A percentile compares a stretch with the other conserved stretches of the same genome.
These are phyloP conservation scores for Triplophysa yarkandensis DNA, from an alignment of 2,797 vertebrate species.

Conservation along the genomic window DNA sequence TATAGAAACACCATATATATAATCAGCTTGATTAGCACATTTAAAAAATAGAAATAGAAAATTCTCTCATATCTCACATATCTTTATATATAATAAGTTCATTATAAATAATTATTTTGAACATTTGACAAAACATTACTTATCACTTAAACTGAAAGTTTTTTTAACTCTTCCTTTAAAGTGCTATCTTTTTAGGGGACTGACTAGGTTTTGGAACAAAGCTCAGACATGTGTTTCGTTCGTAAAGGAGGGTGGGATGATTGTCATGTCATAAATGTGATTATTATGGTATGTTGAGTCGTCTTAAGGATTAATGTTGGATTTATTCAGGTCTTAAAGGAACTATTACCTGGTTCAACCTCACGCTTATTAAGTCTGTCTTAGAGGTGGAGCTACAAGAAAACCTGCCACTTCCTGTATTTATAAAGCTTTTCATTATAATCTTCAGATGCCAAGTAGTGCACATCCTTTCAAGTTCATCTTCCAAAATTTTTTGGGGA, in stretches of 20 bases:
- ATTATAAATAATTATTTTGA: too few relatives aligned
- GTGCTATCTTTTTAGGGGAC: neutral
- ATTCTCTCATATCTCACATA: too few relatives aligned
- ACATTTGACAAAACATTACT: too few relatives aligned
- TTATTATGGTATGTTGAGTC: constrained; percentile 76
- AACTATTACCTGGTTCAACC: constrained; percentile 71
- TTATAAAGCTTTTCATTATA: constrained; percentile 55
- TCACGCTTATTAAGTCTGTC: constrained; percentile 60
- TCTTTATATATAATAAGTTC: too few relatives aligned
- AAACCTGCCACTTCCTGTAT: constrained; percentile 71
- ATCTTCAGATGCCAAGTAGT: constrained; percentile 66
- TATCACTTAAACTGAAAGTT: too few relatives aligned
- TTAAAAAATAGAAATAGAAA: too few relatives aligned
- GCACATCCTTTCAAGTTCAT: constrained; percentile 46
- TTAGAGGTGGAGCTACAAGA: constrained; percentile 63
- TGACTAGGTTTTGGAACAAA: neutral
- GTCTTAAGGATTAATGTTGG: constrained; percentile 74
- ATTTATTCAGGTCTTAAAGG: constrained; percentile 66
- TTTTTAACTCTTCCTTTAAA: neutral
- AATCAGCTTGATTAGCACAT: too few relatives aligned
- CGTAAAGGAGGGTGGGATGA: constrained; percentile 2
- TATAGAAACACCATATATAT: too few relatives aligned
- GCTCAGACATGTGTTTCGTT: constrained; percentile 46
- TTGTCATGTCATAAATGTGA: constrained; percentile 75
- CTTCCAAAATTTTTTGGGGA: too few relatives aligned